A percentile compares a stretch with the other conserved stretches of the same genome.
These are phyloP conservation scores for Eledone cirrhosa DNA, from an alignment of 2,888 invertebrate genomes.

Conservation along the genomic window DNA sequence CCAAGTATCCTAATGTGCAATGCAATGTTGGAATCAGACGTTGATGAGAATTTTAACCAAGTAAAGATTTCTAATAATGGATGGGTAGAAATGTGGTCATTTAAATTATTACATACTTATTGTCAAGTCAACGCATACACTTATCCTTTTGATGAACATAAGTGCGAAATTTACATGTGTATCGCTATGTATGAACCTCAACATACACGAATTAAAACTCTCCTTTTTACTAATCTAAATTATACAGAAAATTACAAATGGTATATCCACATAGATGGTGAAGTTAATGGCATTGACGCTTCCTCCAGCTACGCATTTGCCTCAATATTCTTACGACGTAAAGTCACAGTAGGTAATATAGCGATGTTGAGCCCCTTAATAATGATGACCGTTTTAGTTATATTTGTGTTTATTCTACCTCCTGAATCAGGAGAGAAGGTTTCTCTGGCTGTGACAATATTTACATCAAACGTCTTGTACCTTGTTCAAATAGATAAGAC, in stretches of 20 bases:
- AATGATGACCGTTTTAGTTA: conserved; percentile 14
- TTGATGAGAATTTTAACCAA: neutral
- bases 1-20: neutral
- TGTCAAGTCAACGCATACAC: neutral
- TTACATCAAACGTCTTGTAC: conserved; percentile 27
- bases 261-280: neutral
- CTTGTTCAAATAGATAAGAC: conserved; percentile 30
- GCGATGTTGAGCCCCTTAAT: neutral
- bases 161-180: neutral
- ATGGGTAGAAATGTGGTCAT: neutral
- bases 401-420: conserved; percentile 28
- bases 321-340: neutral
- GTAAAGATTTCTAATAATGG: neutral
- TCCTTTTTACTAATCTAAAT: neutral
- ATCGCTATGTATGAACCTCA: neutral
- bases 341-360: neutral
- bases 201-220: neutral
- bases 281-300: neutral
- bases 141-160: neutral
- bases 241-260: neutral
- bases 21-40: neutral
- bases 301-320: neutral
- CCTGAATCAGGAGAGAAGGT: conserved; percentile 28
- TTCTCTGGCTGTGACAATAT: conserved; percentile 21
- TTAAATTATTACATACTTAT: neutral